Conservation (phyloP, 2,888 invertebrate genomes). For the Drosophila robusta region DNA sequence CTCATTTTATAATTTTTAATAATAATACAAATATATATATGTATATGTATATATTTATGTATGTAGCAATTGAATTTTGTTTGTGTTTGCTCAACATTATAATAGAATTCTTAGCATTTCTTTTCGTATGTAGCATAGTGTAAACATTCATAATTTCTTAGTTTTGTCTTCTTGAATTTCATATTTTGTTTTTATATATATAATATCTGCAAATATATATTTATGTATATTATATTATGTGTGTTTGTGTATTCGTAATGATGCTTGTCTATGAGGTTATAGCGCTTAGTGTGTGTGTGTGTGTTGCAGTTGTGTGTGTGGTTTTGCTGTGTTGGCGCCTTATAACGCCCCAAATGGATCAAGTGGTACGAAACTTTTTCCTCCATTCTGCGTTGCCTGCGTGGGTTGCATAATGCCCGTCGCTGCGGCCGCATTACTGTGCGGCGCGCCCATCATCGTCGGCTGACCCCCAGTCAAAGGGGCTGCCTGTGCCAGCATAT, state of each 20-base stretch:
- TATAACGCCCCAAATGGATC: conserved; percentile 87
- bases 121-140: conserved; percentile 52
- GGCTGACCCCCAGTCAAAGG: conserved; percentile 84
- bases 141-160: conserved; percentile 58
- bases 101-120: conserved; percentile 58
- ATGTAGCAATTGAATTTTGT: conserved; percentile 52
- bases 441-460: conserved; percentile 80
- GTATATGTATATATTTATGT: conserved; percentile 44
- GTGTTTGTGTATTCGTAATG: conserved; percentile 42
- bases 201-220: conserved; percentile 58
- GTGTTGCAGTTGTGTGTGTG: conserved; percentile 5
- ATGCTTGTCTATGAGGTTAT: conserved; percentile 67
- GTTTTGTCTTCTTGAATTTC: conserved; percentile 32
- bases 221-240: conserved; percentile 44
- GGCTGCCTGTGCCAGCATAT: conserved; percentile 84
- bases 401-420: conserved; percentile 80
- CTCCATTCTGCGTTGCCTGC: conserved; percentile 78
- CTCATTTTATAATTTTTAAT: conserved; percentile 59
- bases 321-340: conserved; percentile 49
- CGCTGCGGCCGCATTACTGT: conserved; percentile 80
- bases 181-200: conserved; percentile 21
- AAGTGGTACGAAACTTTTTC: conserved; percentile 86
- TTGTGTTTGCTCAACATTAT: conserved; percentile 56
- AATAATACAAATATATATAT: conserved; percentile 66
- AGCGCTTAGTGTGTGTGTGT: conserved; percentile 55